These are phyloP conservation scores for Listronotus bonariensis DNA, from an alignment of 1,140 invertebrate genomes.

Conservation along the genomic window DNA sequence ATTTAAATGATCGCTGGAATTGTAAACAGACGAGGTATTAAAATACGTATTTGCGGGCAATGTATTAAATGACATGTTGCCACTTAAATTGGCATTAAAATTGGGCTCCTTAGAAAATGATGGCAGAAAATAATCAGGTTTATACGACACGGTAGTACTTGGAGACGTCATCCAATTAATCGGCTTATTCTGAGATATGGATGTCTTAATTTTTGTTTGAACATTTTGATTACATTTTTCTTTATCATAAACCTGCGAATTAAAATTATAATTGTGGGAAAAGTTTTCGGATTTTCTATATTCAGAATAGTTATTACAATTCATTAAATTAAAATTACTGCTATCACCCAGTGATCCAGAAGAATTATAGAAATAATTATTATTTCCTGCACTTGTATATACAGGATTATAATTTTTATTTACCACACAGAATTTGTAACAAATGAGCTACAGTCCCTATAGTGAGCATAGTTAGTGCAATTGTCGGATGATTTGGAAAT, in stretches of 20 bases:
- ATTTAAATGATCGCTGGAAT: constrained; percentile 28
- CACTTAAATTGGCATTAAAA: constrained; percentile 34
- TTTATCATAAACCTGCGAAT: constrained; percentile 4
- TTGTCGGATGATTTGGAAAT: constrained; percentile 1
- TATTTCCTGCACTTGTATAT: constrained; percentile 14
- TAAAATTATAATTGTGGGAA: constrained; percentile 14
- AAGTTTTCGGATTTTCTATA: constrained; percentile 36
- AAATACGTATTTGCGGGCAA: constrained; percentile 41
- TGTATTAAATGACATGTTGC: constrained; percentile 35
- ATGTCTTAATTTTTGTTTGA: constrained; percentile 30
- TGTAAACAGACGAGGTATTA: constrained; percentile 40
- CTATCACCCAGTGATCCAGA: constrained; percentile 12
- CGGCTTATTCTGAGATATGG: constrained; percentile 46
- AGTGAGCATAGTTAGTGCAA: constrained; percentile 7
- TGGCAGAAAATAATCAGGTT: constrained; percentile 43
- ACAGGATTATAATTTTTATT: constrained; percentile 17
- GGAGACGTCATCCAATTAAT: constrained; percentile 71
- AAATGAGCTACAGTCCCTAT: constrained; percentile 13
- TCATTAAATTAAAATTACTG: constrained; percentile 9
- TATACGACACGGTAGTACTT: constrained; percentile 45
- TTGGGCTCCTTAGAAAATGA: constrained; percentile 43
- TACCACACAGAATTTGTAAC: background rate
- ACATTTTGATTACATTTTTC: constrained; percentile 1
- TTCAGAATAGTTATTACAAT: constrained; percentile 40
- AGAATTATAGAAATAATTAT: constrained; percentile 28